Base-by-base conservation (phyloP, 2,888 invertebrate species). In the Bellardia bayeri region DNA sequence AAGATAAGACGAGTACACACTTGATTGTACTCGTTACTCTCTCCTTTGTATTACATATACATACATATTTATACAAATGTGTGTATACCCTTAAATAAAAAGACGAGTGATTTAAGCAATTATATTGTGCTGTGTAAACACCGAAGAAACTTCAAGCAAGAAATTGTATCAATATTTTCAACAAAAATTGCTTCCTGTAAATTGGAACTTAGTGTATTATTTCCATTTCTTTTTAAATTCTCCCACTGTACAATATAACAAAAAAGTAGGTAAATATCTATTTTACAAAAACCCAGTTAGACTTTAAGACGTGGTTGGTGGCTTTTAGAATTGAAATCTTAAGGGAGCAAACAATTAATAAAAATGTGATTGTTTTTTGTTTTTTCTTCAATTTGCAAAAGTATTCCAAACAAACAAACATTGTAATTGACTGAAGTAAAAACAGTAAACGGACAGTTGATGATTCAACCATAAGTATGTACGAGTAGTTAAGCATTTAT, bases 331-430 rank as follows among this genome's bases (percentile, higher is more conserved):
- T 69, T 64, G 68, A 82, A 75, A 58, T 82, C 82, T 64, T 71
- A 76, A 16, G 85, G 85, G 82, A 85, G 64, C 66, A 85, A 85
- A 87, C 85, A 82, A 81, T 87, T 84, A 81, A 84, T 33, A 72
- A 54, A 64, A 71, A 56, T 81, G 69, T 84, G 58, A 72, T 81
- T 72, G 58, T 81, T 87, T 82, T 75, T 33, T 33, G 23, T 37
- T 37, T 3, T 37, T 37, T 37, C 5, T 37, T 37, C 72, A 61
- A 75, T 85, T 74, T 75, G 30, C 45, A 3, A 66, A 64, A 75
- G 69, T 42, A 79, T 78, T 58, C 7, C 45, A 42, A 74, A 16
- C 71, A 80, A 69, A 51, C 40, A 82, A 63, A 64, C 64, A 51
- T 76, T 72, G 33, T 58, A 40, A 4, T 45, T 42, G 42, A 56